Evolutionary conservation across 2,797 vertebrate genomes (phyloP).

Genomic region (Enteromius argenteus): DNA sequence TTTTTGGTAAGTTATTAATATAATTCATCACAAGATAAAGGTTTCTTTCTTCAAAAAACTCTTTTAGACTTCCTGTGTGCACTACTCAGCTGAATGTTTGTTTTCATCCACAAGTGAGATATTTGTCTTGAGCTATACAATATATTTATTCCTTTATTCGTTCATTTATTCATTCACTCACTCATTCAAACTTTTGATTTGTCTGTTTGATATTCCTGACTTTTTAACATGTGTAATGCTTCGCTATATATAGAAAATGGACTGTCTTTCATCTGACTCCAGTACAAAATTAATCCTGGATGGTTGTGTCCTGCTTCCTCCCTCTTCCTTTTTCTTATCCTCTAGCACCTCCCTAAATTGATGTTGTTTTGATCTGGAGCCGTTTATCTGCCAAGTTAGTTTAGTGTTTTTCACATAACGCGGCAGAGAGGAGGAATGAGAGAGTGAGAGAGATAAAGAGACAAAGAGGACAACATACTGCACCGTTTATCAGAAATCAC

Average conservation of each 20-base stretch:
- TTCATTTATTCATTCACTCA: background rate
- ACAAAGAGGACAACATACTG: background rate
- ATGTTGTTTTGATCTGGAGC: slow-evolving; percentile 25
- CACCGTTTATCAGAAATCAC: background rate
- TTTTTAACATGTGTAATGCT: slow-evolving; percentile 15
- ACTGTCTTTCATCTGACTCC: slow-evolving; percentile 6
- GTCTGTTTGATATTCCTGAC: background rate
- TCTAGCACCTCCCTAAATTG: background rate
- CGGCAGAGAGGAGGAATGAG: background rate
- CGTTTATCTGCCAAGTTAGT: slow-evolving; percentile 23
- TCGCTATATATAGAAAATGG: background rate
- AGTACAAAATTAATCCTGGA: background rate
- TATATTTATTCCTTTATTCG: background rate
- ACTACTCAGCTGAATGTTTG: background rate
- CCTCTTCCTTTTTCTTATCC: background rate
- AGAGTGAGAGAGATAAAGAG: background rate
- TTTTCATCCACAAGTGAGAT: background rate
- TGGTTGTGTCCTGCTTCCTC: background rate
- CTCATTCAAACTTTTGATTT: background rate
- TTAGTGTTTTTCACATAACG: slow-evolving; percentile 9
- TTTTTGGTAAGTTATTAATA: slow-evolving; percentile 3
- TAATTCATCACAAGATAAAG: background rate
- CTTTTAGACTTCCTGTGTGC: background rate
- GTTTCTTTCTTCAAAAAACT: background rate
- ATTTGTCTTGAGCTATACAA: background rate